phyloP scores from a whole-genome alignment of 2,888 invertebrate species.

The Sialis fuliginosa region DNA sequence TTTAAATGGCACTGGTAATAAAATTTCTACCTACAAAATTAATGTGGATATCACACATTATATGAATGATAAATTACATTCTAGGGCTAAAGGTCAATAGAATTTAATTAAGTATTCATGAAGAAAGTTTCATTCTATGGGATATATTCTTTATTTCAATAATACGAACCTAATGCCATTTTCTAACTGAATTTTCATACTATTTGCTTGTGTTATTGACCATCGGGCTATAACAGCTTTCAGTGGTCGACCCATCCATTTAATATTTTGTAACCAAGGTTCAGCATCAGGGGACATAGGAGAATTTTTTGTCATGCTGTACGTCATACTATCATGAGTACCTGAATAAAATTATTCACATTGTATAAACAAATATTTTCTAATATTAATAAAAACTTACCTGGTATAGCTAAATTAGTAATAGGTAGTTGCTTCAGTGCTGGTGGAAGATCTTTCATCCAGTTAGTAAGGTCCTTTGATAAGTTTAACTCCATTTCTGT shows the following conservation, averaged over 20 bases:
- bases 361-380: neutral
- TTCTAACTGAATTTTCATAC: neutral
- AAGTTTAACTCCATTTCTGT: too few species aligned
- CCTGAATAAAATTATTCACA: neutral
- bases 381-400: slow-evolving; percentile 25
- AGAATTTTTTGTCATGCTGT: neutral
- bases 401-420: slow-evolving; percentile 59
- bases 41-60: too few species aligned
- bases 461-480: too few species aligned
- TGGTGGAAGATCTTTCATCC: slow-evolving; percentile 30
- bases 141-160: too few species aligned
- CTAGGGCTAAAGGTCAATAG: too few species aligned
- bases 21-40: too few species aligned
- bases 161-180: slow-evolving; percentile 2
- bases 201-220: slow-evolving; percentile 1
- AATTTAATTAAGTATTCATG: too few species aligned
- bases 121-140: too few species aligned
- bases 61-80: too few species aligned
- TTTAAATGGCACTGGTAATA: too few species aligned
- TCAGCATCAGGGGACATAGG: slow-evolving; percentile 2
- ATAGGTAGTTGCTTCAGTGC: slow-evolving; percentile 39
- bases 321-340: slow-evolving; percentile 5
- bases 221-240: neutral
- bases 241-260: neutral
- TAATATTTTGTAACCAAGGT: neutral